Conservation (phyloP, 2,113 vertebrate species). For the Perca schrenkii region DNA sequence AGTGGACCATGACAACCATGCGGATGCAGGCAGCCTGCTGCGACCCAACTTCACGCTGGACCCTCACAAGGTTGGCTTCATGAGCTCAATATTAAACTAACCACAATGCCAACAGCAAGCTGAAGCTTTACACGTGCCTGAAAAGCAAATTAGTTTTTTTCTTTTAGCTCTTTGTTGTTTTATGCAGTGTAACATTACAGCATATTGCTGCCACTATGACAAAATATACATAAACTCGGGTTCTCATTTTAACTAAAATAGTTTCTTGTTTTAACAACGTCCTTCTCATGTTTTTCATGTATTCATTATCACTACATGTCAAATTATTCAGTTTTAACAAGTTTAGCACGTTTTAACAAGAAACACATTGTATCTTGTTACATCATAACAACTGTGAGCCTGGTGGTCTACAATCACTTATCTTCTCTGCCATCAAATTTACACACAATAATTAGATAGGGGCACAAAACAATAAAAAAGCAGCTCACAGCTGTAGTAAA, state of each 20-base stretch:
- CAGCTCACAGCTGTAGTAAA: not conserved
- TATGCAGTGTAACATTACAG: not conserved
- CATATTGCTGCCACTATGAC: not conserved
- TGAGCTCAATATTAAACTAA: not conserved
- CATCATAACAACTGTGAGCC: not conserved
- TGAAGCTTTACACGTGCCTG: no score
- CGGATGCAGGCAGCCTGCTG: slow-evolving; percentile 91
- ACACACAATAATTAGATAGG: not conserved
- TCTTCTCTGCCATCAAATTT: not conserved
- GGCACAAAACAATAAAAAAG: not conserved
- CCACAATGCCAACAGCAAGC: not conserved
- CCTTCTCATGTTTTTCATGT: not conserved
- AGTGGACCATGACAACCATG: slow-evolving; percentile 95
- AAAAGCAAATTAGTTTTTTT: not conserved
- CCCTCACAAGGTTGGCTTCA: slow-evolving; percentile 91
- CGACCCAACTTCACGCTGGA: slow-evolving; percentile 94
- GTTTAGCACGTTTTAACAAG: no score
- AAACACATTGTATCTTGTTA: no score
- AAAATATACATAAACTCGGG: not conserved
- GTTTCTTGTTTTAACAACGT: not conserved
- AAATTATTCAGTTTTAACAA: not conserved
- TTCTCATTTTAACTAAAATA: not conserved
- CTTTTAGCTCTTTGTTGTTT: not conserved
- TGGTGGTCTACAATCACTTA: not conserved
- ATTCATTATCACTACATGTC: not conserved